Conservation (phyloP, 2,113 vertebrate genomes). For the Triplophysa dalaica region DNA sequence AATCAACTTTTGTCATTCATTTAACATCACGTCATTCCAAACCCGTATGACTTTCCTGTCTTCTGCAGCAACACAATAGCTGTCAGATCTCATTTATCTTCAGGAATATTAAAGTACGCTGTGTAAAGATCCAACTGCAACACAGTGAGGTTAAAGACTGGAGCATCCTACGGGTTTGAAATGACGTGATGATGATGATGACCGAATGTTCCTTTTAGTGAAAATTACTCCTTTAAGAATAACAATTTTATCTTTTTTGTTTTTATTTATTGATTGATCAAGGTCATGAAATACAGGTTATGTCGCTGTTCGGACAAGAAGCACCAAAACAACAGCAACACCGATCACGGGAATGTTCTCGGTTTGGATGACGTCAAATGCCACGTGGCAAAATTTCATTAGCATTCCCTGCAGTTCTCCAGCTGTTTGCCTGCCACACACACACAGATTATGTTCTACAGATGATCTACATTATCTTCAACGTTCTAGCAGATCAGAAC, state of each 20-base stretch:
- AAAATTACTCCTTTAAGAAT: neutral
- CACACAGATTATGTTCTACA: neutral
- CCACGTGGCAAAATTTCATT: slow-evolving; percentile 86
- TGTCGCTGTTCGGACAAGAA: slow-evolving; percentile 85
- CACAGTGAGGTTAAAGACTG: neutral
- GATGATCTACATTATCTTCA: neutral
- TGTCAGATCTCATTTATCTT: neutral
- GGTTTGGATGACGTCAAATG: slow-evolving; percentile 95
- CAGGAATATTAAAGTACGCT: too few relatives aligned
- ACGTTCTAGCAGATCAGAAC: neutral
- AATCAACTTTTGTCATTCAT: neutral
- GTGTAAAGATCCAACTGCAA: neutral
- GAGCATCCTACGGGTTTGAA: neutral
- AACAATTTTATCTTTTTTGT: neutral
- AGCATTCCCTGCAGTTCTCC: slow-evolving; percentile 30
- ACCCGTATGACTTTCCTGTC: neutral
- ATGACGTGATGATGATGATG: neutral
- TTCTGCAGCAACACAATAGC: neutral
- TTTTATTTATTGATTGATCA: slow-evolving; percentile 21
- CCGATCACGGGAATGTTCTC: slow-evolving; percentile 86
- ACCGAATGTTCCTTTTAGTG: neutral
- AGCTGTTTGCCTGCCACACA: slow-evolving; percentile 8
- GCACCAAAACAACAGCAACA: slow-evolving; percentile 79
- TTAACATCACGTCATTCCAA: neutral
- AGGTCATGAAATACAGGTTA: slow-evolving; percentile 93